phyloP scores from a whole-genome alignment of 2,888 invertebrate species.

The Lasioglossum villosulum region DNA sequence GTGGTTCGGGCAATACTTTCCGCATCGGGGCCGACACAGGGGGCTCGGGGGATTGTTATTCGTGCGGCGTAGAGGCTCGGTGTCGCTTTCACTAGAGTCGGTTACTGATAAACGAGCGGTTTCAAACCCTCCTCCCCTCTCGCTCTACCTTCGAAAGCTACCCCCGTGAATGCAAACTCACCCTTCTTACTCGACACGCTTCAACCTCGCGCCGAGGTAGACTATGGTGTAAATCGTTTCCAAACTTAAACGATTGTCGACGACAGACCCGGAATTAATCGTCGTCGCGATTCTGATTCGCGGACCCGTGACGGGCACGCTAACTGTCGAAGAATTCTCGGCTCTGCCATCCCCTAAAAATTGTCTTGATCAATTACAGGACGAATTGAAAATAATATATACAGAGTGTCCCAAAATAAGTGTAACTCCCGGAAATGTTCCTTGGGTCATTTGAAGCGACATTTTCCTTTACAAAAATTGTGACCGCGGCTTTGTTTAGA shows the following conservation, averaged over 20 bases:
- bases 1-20: slow-evolving; percentile 77
- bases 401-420: no score
- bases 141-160: slow-evolving; percentile 51
- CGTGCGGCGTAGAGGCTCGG: slow-evolving; percentile 81
- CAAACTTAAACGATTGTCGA: slow-evolving; percentile 79
- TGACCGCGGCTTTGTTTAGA: no score
- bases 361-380: no score
- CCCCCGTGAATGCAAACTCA: slow-evolving; percentile 81
- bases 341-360: background rate
- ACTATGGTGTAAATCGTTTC: slow-evolving; percentile 77
- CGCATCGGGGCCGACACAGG: slow-evolving; percentile 41
- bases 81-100: slow-evolving; percentile 84
- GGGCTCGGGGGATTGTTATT: slow-evolving; percentile 80
- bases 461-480: no score
- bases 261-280: slow-evolving; percentile 76
- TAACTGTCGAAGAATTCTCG: background rate
- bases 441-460: no score
- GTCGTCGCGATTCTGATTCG: slow-evolving; percentile 58
- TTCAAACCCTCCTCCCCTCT: slow-evolving; percentile 69
- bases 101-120: slow-evolving; percentile 84
- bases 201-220: slow-evolving; percentile 55
- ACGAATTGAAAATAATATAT: no score
- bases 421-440: no score
- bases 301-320: slow-evolving; percentile 16
- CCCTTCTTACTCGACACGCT: slow-evolving; percentile 73